Conservation (phyloP, 1,140 invertebrate species). For the Drosophila sechellia region DNA sequence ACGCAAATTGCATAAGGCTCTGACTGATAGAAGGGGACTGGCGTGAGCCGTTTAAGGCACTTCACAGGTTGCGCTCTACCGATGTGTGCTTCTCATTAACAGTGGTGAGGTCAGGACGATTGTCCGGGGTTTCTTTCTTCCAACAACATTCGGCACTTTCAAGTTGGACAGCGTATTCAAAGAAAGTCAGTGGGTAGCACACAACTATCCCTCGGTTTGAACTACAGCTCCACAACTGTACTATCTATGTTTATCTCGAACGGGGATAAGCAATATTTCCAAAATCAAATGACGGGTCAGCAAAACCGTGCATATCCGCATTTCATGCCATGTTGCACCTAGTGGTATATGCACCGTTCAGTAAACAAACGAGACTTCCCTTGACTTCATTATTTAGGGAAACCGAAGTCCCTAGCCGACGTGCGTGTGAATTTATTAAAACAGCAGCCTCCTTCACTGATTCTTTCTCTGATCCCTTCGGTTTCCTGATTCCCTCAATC, state of each 20-base stretch:
- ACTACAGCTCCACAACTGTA: neutral
- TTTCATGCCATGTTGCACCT: neutral
- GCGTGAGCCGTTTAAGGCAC: slow-evolving; percentile 71
- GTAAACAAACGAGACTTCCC: slow-evolving; percentile 4
- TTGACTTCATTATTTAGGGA: neutral
- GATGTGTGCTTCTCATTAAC: slow-evolving; percentile 60
- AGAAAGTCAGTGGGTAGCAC: slow-evolving; percentile 65
- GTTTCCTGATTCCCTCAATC: slow-evolving; percentile 7
- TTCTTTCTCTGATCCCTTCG: neutral
- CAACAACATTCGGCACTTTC: slow-evolving; percentile 62
- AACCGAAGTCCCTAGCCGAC: slow-evolving; percentile 7
- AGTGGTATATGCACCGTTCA: slow-evolving; percentile 8
- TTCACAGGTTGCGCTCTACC: slow-evolving; percentile 74
- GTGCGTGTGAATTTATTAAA: slow-evolving; percentile 78
- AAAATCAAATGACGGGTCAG: neutral
- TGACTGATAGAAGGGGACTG: slow-evolving; percentile 1
- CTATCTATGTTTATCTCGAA: neutral
- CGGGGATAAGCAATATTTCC: neutral
- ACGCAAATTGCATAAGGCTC: slow-evolving; percentile 75
- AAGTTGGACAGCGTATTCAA: slow-evolving; percentile 56
- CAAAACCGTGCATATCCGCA: slow-evolving; percentile 13
- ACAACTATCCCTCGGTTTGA: slow-evolving; percentile 22
- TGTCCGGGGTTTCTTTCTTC: slow-evolving; percentile 10
- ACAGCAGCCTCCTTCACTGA: slow-evolving; percentile 31
- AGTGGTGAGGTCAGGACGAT: neutral